Base-by-base conservation (phyloP, 1,140 invertebrate species). In the Drosophila sp. region DNA sequence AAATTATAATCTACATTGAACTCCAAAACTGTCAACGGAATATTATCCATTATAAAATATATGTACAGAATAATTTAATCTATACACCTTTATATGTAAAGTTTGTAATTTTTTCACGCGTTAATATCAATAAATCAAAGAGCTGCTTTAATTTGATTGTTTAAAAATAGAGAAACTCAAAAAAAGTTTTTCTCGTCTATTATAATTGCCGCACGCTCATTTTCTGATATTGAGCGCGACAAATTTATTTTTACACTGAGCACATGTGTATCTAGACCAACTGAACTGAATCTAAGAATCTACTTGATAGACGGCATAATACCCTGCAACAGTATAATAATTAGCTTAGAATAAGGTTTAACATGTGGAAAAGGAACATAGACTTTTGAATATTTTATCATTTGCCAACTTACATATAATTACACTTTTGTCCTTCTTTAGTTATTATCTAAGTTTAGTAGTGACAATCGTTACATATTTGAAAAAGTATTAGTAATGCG, bases 1-100 rank as follows among this genome's bases (percentile, higher is more conserved):
- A 67, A 64, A 21, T 21, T 8, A 50, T 29, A 25, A 16, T 38
- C 13, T 13, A 67, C 59, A 53, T 72, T 90, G 45, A 91, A 80
- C 67, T 91, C 91, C 38, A 91, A 77, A 18, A 91, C 91, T 11
- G 90, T 91, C 40, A 91, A 34, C 6, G 91, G 91, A 61, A 91
- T 90, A 67, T 91, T 71, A 62, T 76, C 71, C 79, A 82, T 82
- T 40, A 32, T 63, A 21, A 14, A 64, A 41, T 41, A 25, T 2
- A 18, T 4, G n/a, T n/a, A n/a, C n/a, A n/a, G n/a, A n/a, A 48
- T 46, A 18, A 18, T n/a, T 54, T 29, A 32, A 13, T 11, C 9
- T 25, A 18, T 7, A 8, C 3, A 25, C 4, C 45, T 21, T 38
- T 14, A 32, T 43, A 45, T 50, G 48, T 43, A 36, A 2, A 13